These are phyloP conservation scores for Diorhabda elongata DNA, from an alignment of 1,140 invertebrate species.

Conservation along the genomic window DNA sequence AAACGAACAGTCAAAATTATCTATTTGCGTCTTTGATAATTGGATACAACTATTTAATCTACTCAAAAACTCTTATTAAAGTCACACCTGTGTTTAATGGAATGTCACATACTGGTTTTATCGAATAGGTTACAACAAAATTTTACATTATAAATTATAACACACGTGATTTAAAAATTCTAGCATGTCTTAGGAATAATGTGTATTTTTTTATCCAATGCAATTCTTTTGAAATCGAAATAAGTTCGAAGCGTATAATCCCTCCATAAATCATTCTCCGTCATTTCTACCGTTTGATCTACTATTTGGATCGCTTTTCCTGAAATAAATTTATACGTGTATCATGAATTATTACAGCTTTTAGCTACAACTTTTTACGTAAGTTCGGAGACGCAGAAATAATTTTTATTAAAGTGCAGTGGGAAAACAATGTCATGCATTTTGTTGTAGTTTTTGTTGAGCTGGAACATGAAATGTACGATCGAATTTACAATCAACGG, in stretches of 20 bases:
- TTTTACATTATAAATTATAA: not conserved
- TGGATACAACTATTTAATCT: no score
- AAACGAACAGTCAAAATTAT: no score
- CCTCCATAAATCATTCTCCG: constrained; percentile 26
- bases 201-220: constrained; percentile 19
- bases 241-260: constrained; percentile 27
- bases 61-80: no score
- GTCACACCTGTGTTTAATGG: no score
- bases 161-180: constrained; percentile 18
- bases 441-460: not conserved
- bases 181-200: constrained; percentile 23
- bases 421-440: constrained; percentile 20
- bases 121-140: no score
- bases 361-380: constrained; percentile 15
- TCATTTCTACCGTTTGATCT: constrained; percentile 30
- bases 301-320: constrained; percentile 25
- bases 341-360: constrained; percentile 19
- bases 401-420: constrained; percentile 7
- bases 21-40: no score
- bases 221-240: constrained; percentile 24
- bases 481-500: not conserved
- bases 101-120: no score
- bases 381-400: constrained; percentile 14
- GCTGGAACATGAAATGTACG: not conserved
- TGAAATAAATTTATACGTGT: constrained; percentile 30